Percentiles rank a stretch among this genome's conserved stretches.
Evolutionary conservation across 2,113 vertebrate species (phyloP).

Genomic region (Laticauda laticaudata): DNA sequence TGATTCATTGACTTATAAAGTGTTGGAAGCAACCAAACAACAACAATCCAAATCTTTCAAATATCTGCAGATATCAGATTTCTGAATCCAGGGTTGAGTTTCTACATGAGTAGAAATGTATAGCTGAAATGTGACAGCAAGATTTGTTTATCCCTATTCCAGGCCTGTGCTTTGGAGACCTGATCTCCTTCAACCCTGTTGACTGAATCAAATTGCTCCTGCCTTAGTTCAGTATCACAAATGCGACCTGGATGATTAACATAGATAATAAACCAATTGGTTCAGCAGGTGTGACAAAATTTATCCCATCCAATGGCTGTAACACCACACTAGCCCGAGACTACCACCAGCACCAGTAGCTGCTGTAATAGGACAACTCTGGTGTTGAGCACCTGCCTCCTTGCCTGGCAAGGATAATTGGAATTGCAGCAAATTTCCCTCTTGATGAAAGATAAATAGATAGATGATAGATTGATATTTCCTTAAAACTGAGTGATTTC

Average conservation of each 20-base stretch:
- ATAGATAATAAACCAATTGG: neutral
- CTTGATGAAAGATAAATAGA: neutral
- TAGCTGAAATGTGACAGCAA: neutral
- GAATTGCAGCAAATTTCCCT: neutral
- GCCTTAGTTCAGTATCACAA: neutral
- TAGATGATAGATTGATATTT: neutral
- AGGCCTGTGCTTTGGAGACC: neutral
- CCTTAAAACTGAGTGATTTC: neutral
- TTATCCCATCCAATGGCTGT: neutral
- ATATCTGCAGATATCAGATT: neutral
- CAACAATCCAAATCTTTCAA: neutral
- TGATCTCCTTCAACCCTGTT: neutral
- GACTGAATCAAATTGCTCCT: neutral
- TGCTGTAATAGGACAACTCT: neutral
- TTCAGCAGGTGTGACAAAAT: neutral
- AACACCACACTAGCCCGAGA: neutral
- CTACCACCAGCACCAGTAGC: neutral
- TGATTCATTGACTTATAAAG: neutral
- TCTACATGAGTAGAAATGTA: neutral
- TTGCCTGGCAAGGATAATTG: neutral
- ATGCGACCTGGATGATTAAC: neutral
- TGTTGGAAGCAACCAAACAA: neutral
- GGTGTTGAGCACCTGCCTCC: neutral
- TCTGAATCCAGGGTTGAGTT: neutral
- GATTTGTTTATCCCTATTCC: neutral